Evolutionary conservation across 2,888 invertebrate genomes (phyloP).

Genomic region (Leptinotarsa haldemani): DNA sequence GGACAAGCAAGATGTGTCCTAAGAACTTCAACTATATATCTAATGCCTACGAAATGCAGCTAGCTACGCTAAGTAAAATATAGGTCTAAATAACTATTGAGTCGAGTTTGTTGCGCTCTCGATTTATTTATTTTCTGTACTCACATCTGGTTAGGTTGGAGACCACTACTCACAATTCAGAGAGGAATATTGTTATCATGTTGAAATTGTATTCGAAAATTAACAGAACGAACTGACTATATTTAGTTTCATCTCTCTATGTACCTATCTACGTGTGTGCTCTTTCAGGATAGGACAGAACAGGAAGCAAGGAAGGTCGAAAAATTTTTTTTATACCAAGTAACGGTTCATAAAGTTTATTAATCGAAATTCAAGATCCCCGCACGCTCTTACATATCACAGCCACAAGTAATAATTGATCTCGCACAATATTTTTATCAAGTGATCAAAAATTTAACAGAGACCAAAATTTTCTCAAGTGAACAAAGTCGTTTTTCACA

Average conservation of each 20-base stretch:
- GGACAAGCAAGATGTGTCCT: conserved; percentile 56
- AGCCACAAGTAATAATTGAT: too few relatives aligned
- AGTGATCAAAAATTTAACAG: too few relatives aligned
- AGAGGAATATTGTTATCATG: conserved; percentile 1
- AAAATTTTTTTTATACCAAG: not conserved
- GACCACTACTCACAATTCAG: conserved; percentile 30
- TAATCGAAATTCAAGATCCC: not conserved
- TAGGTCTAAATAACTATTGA: conserved; percentile 27
- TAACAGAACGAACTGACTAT: conserved; percentile 32
- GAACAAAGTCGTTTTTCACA: too few relatives aligned
- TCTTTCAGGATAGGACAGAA: conserved; percentile 49
- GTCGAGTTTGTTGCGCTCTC: conserved; percentile 8
- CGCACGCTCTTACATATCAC: not conserved
- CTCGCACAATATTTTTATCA: too few relatives aligned
- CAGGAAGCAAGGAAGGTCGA: conserved; percentile 24
- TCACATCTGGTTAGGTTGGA: conserved; percentile 32
- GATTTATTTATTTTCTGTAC: conserved; percentile 29
- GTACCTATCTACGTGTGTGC: conserved; percentile 63
- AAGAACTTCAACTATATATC: conserved; percentile 40
- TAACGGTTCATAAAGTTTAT: not conserved
- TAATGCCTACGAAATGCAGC: conserved; percentile 49
- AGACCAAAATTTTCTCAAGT: too few relatives aligned
- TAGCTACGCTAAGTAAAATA: conserved; percentile 45
- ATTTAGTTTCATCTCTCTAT: conserved; percentile 62
- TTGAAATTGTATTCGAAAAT: conserved; percentile 28